These are phyloP conservation scores for Cepaea nemoralis DNA, from an alignment of 1,140 invertebrate genomes.

Conservation along the genomic window DNA sequence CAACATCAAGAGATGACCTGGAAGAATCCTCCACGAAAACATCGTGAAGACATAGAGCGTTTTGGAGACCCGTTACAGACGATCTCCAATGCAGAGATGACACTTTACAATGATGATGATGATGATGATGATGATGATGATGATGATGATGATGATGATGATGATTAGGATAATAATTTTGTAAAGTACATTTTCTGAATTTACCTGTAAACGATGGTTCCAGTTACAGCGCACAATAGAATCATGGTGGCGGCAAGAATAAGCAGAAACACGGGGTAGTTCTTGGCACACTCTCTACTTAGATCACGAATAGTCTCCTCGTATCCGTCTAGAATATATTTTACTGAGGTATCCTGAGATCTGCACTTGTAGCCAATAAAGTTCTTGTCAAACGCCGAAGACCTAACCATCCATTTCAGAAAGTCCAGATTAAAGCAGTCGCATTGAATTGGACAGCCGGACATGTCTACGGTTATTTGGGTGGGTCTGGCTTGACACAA, in stretches of 20 bases:
- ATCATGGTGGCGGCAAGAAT: not conserved
- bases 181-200: too few species aligned
- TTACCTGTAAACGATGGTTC: slow-evolving; percentile 4
- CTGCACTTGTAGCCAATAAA: slow-evolving; percentile 3
- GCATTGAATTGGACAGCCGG: slow-evolving; percentile 1
- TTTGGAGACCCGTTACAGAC: too few species aligned
- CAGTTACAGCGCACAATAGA: not conserved
- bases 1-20: too few species aligned
- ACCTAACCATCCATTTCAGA: slow-evolving; percentile 22
- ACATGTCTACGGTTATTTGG: slow-evolving; percentile 7
- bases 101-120: too few species aligned
- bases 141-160: too few species aligned
- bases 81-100: too few species aligned
- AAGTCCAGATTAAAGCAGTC: slow-evolving; percentile 26
- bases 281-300: not conserved
- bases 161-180: too few species aligned
- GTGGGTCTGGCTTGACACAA: not conserved
- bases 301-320: not conserved
- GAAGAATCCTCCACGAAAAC: too few species aligned
- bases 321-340: slow-evolving; percentile 4
- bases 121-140: too few species aligned
- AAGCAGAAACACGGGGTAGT: slow-evolving; percentile 5
- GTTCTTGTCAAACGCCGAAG: not conserved
- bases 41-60: too few species aligned
- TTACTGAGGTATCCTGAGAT: not conserved